Conservation (phyloP, 2,113 vertebrate genomes). For the Plecotus auritus region DNA sequence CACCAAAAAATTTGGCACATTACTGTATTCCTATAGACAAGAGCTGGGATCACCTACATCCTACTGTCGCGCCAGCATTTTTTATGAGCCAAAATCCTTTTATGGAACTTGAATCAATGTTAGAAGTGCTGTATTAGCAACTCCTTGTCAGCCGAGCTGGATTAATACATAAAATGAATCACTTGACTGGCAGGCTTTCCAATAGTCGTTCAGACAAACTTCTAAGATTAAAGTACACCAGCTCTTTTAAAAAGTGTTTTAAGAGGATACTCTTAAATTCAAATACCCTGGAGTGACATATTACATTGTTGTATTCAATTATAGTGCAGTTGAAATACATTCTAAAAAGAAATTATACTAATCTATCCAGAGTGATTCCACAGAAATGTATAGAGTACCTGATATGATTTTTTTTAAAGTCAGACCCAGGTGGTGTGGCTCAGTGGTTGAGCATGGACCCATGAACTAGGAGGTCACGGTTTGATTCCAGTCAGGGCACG, state of each 20-base stretch:
- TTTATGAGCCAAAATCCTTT: slow-evolving; percentile 71
- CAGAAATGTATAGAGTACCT: slow-evolving; percentile 22
- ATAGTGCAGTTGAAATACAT: slow-evolving; percentile 4
- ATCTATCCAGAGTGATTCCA: background rate
- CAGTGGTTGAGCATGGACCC: no score
- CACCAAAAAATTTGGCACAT: slow-evolving; percentile 52
- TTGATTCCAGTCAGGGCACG: no score
- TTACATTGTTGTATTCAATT: background rate
- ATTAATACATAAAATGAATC: slow-evolving; percentile 49
- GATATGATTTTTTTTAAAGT: background rate
- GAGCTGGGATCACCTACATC: slow-evolving; percentile 50
- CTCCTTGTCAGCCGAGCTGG: slow-evolving; percentile 60
- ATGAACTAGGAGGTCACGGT: no score
- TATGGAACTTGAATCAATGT: slow-evolving; percentile 70
- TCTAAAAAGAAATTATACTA: slow-evolving; percentile 21
- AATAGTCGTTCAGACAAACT: slow-evolving; percentile 57
- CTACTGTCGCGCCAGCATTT: slow-evolving; percentile 64
- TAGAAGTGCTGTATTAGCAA: slow-evolving; percentile 75
- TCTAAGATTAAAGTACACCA: slow-evolving; percentile 44
- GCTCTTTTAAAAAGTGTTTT: slow-evolving; percentile 45
- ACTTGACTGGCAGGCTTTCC: slow-evolving; percentile 66
- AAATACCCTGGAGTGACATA: slow-evolving; percentile 28
- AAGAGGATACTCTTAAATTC: slow-evolving; percentile 30
- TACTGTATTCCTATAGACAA: slow-evolving; percentile 44
- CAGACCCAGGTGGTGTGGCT: no score